phyloP scores from a whole-genome alignment of 2,888 invertebrate genomes.

The Tetanocera ferruginea region DNA sequence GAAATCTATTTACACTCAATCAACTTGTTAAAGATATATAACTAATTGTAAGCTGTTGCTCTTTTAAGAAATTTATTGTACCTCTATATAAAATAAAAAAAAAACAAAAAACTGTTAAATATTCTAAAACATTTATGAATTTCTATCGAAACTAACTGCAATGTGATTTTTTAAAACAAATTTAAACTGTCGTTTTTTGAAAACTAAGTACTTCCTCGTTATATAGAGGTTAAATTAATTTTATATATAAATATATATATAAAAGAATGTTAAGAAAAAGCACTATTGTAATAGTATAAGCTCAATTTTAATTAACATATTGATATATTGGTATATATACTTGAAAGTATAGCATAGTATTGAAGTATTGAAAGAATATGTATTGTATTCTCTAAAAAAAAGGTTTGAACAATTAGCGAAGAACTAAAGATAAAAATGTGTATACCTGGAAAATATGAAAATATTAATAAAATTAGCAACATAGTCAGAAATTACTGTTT shows the following conservation, averaged over 20 bases:
- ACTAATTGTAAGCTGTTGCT: neutral
- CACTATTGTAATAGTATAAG: neutral
- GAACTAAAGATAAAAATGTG: too few relatives aligned
- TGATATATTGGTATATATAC: neutral
- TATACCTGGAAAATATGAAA: too few relatives aligned
- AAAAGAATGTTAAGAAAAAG: neutral
- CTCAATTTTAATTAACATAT: neutral
- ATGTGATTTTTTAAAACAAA: slow-evolving; percentile 6
- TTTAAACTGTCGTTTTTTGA: slow-evolving; percentile 6
- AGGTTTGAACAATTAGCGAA: neutral
- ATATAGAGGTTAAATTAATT: neutral
- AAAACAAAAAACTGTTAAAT: neutral
- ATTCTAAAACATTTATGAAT: neutral
- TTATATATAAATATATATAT: neutral
- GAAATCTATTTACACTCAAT: neutral
- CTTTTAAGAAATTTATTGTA: neutral
- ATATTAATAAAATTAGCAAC: too few relatives aligned
- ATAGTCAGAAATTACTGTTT: too few relatives aligned
- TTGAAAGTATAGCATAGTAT: neutral
- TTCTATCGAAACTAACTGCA: slow-evolving; percentile 19
- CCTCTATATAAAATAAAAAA: neutral
- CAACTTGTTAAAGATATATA: neutral
- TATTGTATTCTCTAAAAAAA: neutral
- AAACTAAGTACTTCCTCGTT: slow-evolving; percentile 5
- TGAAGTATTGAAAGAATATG: neutral